A percentile compares a stretch with the other conserved stretches of the same genome.
phyloP scores from a whole-genome alignment of 2,888 invertebrate genomes.

The Chrysopilus asiliformis region DNA sequence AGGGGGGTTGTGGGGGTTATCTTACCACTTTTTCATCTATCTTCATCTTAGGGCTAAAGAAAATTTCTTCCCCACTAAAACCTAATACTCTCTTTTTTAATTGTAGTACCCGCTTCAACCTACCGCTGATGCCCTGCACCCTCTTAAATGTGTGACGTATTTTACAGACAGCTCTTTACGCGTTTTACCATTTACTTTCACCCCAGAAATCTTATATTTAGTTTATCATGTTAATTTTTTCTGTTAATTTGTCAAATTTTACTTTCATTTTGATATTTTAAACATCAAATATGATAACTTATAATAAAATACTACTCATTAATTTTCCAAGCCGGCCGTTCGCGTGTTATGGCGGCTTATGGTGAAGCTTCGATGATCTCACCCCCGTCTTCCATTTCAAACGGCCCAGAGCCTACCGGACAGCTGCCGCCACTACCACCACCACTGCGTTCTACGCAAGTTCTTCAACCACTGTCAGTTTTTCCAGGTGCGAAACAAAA shows the following conservation, averaged over 20 bases:
- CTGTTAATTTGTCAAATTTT: no score
- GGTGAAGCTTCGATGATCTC: slow-evolving; percentile 38
- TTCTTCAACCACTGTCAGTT: slow-evolving; percentile 37
- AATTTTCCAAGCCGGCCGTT: slow-evolving; percentile 27
- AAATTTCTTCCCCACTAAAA: no score
- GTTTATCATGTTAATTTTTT: no score
- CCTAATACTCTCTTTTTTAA: no score
- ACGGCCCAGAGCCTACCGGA: slow-evolving; percentile 38
- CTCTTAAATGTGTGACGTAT: no score
- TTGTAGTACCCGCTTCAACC: no score
- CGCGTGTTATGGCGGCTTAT: slow-evolving; percentile 37
- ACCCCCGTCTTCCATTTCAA: slow-evolving; percentile 37
- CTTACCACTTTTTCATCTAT: no score
- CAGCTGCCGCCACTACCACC: slow-evolving; percentile 38
- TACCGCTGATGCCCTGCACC: no score
- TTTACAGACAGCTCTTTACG: no score
- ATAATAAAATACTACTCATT: slow-evolving; percentile 3
- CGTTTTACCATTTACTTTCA: background rate
- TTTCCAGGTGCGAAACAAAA: slow-evolving; percentile 35
- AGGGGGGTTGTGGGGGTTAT: no score
- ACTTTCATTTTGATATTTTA: no score
- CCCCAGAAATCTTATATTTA: background rate
- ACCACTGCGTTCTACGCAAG: slow-evolving; percentile 39
- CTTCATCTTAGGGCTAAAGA: no score
- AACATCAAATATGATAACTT: background rate